Evolutionary conservation across 2,797 vertebrate genomes (phyloP).

Genomic region (Coregonus suidteri): DNA sequence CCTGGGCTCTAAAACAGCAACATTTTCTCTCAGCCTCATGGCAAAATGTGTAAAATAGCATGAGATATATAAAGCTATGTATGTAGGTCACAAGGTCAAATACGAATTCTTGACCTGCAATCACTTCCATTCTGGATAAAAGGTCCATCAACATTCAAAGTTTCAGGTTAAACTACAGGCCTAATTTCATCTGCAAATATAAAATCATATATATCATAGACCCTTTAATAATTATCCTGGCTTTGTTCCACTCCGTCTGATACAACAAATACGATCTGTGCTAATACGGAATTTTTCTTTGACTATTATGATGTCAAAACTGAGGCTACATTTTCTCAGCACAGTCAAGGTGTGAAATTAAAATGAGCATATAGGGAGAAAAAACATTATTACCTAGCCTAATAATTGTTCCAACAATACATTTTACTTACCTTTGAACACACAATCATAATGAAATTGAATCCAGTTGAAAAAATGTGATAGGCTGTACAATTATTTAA

Average conservation of each 20-base stretch:
- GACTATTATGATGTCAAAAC: no score
- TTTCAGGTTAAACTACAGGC: not conserved
- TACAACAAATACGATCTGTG: no score
- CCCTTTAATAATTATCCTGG: not conserved
- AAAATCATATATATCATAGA: not conserved
- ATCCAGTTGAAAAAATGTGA: conserved; percentile 13
- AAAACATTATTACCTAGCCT: no score
- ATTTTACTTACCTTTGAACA: conserved; percentile 60
- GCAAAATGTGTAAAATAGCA: no score
- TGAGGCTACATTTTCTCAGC: no score
- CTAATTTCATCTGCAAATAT: not conserved
- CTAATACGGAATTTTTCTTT: not conserved
- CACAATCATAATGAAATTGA: conserved; percentile 44
- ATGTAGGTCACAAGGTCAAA: no score
- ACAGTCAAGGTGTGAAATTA: not conserved
- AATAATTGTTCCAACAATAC: not conserved
- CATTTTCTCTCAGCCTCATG: no score
- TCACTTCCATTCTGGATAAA: not conserved
- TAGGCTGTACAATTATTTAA: not conserved
- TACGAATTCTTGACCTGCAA: not conserved
- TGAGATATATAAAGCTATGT: no score
- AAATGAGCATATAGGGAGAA: not conserved
- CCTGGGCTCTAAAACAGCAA: no score
- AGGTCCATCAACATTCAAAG: not conserved
- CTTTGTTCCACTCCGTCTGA: no score